These are phyloP conservation scores for Lasiurus cinereus DNA, from an alignment of 2,113 vertebrate genomes.

Conservation along the genomic window DNA sequence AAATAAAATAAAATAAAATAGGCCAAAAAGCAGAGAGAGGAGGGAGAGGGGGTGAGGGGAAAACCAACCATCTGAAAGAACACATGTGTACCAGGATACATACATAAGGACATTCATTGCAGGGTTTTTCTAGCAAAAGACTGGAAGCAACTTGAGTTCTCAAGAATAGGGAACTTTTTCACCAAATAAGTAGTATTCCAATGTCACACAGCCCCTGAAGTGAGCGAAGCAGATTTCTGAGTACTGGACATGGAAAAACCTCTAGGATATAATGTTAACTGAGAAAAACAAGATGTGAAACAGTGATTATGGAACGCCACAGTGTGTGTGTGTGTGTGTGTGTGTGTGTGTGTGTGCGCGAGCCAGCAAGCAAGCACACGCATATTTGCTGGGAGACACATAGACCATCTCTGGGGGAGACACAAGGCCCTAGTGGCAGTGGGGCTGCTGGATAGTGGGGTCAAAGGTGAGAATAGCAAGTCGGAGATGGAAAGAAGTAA, in stretches of 20 bases:
- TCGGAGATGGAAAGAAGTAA: not conserved
- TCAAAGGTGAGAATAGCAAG: not conserved
- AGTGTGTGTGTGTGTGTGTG: not conserved
- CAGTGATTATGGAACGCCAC: not conserved
- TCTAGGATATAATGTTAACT: not conserved
- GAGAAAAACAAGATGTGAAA: not conserved
- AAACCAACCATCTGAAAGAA: not conserved
- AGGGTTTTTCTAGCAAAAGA: not conserved
- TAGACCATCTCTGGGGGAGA: not conserved
- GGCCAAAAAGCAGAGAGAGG: not conserved
- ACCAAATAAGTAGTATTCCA: not conserved
- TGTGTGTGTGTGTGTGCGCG: not conserved
- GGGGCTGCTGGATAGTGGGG: not conserved
- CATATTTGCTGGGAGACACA: not conserved
- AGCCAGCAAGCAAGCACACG: too few species aligned
- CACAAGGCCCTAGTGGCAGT: not conserved
- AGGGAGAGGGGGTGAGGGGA: too few species aligned
- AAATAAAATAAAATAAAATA: not conserved
- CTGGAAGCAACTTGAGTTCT: not conserved
- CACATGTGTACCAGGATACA: fast-evolving
- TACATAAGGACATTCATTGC: not conserved
- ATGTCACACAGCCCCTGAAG: fast-evolving
- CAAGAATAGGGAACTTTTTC: not conserved
- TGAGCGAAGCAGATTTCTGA: not conserved
- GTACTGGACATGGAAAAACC: not conserved